A percentile compares a stretch with the other conserved stretches of the same genome.
These are phyloP conservation scores for Propithecus deckenii DNA, from an alignment of 2,797 vertebrate species.

Conservation along the genomic window DNA sequence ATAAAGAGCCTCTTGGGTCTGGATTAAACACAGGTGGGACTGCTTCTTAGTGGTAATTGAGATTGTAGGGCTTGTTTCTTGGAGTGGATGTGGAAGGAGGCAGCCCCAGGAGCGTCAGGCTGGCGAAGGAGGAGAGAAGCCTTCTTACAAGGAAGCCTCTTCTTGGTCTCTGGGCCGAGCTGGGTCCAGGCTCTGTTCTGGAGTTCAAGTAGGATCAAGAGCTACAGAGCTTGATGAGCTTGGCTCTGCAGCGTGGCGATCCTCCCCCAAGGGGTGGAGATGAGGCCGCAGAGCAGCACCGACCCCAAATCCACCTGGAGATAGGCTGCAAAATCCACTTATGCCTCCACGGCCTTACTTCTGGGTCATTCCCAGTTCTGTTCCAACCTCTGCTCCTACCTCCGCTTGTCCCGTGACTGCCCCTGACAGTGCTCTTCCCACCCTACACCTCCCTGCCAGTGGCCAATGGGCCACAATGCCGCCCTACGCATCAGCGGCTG, in stretches of 20 bases:
- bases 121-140: neutral
- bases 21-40: neutral
- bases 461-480: neutral
- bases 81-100: neutral
- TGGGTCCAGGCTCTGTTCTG: neutral
- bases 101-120: neutral
- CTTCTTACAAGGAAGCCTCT: neutral
- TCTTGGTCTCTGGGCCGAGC: neutral
- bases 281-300: neutral
- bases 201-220: neutral
- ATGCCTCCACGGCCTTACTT: neutral
- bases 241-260: neutral
- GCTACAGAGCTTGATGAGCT: neutral
- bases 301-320: neutral
- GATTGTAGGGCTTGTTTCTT: neutral
- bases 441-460: neutral
- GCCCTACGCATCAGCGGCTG: neutral
- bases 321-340: fast-evolving
- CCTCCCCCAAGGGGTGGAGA: neutral
- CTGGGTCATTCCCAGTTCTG: neutral
- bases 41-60: neutral
- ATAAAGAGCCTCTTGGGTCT: neutral
- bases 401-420: neutral
- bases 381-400: neutral
- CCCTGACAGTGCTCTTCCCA: neutral